Base-by-base conservation (phyloP, 2,888 invertebrate genomes). In the Esperia sulphurella region DNA sequence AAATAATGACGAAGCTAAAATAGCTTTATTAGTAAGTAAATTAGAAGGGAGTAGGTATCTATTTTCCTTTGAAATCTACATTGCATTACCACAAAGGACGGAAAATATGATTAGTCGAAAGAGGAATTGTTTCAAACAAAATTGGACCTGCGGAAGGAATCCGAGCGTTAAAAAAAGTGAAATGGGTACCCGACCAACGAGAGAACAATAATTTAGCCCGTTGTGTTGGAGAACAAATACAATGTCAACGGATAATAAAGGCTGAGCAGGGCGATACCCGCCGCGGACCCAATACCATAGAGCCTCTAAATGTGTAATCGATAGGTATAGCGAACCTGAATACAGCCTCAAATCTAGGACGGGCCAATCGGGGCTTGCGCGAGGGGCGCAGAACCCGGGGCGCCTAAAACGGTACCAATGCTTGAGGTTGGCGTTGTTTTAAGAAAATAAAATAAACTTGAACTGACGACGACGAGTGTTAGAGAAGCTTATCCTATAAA, bases 231-330 rank as follows among this genome's bases (percentile, higher is more conserved):
- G 69, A 73, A 75, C 73, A 77, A 79, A 79, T 73, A 71, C 71
- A 72, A 72, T 76, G 75, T 73, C 71, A 73, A 74, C 72, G 71
- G 72, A 77, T 77, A 82, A 79, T 79, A 79, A 75, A 74, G 65
- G 73, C 62, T 62, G 68, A 67, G 64, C 60, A 67, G 58, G 70
- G 68, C 68, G 57, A 66, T 67, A 65, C 69, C 71, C 68, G 63
- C 53, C 61, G 63, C 65, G 61, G 63, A 71, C 68, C 71, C 73
- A 75, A 78, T 77, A 78, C 69, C 61, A 64, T 52, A 52, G 63
- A 67, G 59, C 62, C 63, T 61, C 59, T 68, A 65, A 66, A 70
- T 73, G 63, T 73, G 68, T 70, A 71, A 61, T 57, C 65, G 66
- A 68, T 61, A 65, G 66, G 68, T 70, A 35, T n/a, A n/a, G 3